phyloP scores from a whole-genome alignment of 1,140 invertebrate species.

The Panulirus ornatus region DNA sequence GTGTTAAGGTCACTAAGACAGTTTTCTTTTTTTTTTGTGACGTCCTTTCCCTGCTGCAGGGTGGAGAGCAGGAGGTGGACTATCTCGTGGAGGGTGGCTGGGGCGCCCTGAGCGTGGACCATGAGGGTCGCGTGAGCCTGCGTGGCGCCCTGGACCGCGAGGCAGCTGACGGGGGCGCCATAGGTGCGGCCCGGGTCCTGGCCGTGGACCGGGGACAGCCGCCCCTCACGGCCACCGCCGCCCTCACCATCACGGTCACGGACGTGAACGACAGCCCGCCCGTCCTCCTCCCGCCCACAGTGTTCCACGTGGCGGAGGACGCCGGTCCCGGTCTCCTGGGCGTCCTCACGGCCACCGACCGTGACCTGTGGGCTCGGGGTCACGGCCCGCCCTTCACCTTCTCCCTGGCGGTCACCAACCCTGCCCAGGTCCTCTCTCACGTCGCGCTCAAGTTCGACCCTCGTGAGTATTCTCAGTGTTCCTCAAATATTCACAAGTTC shows the following conservation, averaged over 20 bases:
- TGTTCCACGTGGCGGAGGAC: constrained; percentile 62
- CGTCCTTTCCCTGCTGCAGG: too few species aligned
- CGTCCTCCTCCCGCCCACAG: constrained; percentile 41
- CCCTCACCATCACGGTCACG: constrained; percentile 47
- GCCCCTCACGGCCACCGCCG: constrained; percentile 63
- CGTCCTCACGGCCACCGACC: constrained; percentile 53
- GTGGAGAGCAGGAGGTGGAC: constrained; percentile 16
- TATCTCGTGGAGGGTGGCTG: constrained; percentile 16
- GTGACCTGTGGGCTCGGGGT: constrained; percentile 68
- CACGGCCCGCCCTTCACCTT: constrained; percentile 72
- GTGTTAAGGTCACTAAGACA: neutral
- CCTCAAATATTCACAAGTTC: too few species aligned
- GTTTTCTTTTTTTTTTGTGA: neutral
- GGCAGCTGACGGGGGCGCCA: constrained; percentile 34
- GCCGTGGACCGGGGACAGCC: constrained; percentile 62
- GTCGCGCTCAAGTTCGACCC: constrained; percentile 34
- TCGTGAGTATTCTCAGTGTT: constrained; percentile 33
- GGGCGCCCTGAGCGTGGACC: constrained; percentile 28
- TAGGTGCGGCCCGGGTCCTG: constrained; percentile 37
- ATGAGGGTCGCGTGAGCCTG: constrained; percentile 41
- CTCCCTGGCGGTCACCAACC: constrained; percentile 49
- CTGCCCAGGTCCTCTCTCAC: constrained; percentile 30
- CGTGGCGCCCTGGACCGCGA: constrained; percentile 56
- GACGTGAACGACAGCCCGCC: constrained; percentile 72
- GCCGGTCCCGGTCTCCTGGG: constrained; percentile 36